phyloP scores from a whole-genome alignment of 35 echinoderm and acorn worm genomes.

The Acanthaster planci region DNA sequence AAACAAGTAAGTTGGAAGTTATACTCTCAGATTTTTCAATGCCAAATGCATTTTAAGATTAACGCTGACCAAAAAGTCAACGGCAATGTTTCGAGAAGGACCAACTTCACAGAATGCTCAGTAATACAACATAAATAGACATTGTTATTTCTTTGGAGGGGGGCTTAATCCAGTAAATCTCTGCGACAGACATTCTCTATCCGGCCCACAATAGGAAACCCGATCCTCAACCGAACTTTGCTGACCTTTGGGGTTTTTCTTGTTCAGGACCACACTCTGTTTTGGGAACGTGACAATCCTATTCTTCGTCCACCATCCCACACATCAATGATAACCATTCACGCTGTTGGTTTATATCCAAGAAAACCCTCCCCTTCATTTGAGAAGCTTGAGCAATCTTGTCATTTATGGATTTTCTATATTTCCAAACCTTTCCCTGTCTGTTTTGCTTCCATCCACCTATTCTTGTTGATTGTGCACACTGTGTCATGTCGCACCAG shows the following conservation, averaged over 20 bases:
- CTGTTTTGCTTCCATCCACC: not conserved
- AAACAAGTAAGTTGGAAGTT: too few relatives aligned
- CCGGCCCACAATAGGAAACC: not conserved
- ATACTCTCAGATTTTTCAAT: too few relatives aligned
- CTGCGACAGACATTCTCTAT: not conserved
- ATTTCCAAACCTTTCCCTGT: not conserved
- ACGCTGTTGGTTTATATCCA: not conserved
- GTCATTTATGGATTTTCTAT: not conserved
- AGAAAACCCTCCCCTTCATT: not conserved
- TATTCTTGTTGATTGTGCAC: too few relatives aligned
- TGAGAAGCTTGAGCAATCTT: not conserved
- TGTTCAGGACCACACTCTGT: not conserved
- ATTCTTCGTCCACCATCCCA: not conserved
- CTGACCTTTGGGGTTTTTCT: not conserved
- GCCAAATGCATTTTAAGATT: too few relatives aligned
- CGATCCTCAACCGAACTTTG: not conserved
- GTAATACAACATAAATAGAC: too few relatives aligned
- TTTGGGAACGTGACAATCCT: slow-evolving; percentile 18
- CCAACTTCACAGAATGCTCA: too few relatives aligned
- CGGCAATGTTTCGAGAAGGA: too few relatives aligned
- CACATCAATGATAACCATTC: slow-evolving; percentile 10
- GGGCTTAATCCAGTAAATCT: too few relatives aligned
- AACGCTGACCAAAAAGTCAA: too few relatives aligned
- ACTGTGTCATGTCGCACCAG: too few relatives aligned
- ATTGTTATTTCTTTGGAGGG: too few relatives aligned